phyloP scores from a whole-genome alignment of 2,113 vertebrate species.

The Odocoileus hemionus region DNA sequence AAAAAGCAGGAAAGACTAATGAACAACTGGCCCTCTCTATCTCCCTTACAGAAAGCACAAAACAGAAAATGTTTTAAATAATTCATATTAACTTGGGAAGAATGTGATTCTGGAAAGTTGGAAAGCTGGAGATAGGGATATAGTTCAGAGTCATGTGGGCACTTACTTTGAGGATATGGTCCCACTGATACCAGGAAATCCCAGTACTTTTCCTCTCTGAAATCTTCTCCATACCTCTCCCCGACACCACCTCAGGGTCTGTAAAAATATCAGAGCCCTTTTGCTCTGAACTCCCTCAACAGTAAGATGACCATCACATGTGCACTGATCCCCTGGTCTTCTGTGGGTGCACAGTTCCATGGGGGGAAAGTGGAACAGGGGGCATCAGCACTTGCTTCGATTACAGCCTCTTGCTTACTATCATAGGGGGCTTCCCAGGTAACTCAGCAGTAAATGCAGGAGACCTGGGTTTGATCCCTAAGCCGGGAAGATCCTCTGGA shows the following conservation, averaged over 20 bases:
- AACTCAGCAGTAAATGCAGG: neutral
- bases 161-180: neutral
- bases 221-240: neutral
- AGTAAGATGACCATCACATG: neutral
- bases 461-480: neutral
- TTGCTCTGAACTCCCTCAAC: neutral
- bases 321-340: neutral
- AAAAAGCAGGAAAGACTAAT: neutral
- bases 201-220: neutral
- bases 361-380: neutral
- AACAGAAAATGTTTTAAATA: neutral
- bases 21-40: neutral
- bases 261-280: neutral
- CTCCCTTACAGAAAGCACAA: neutral
- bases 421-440: neutral
- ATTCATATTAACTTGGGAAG: neutral
- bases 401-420: neutral
- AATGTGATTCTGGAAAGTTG: neutral
- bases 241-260: neutral
- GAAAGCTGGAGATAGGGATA: neutral
- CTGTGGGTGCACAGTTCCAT: neutral
- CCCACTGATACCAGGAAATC: neutral
- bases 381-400: neutral
- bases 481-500: accelerated
- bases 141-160: neutral